Conservation (phyloP, 2,888 invertebrate species). For the Melanotus villosus region DNA sequence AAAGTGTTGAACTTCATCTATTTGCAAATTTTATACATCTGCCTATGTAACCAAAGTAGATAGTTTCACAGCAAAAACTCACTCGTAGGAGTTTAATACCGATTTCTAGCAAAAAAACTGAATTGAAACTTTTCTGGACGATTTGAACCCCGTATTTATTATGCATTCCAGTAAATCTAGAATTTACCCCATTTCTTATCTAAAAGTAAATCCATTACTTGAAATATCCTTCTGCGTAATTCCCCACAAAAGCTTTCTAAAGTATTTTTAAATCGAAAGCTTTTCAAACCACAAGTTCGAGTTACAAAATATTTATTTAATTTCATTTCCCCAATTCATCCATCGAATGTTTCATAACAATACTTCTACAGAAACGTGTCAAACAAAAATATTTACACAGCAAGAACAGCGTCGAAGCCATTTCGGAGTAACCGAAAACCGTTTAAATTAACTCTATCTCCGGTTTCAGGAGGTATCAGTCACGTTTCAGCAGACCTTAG, state of each 20-base stretch:
- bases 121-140: not conserved
- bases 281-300: not conserved
- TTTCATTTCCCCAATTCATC: not conserved
- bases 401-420: constrained; percentile 15
- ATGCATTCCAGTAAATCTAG: not conserved
- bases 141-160: not conserved
- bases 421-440: constrained; percentile 34
- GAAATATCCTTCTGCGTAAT: not conserved
- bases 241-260: constrained; percentile 16
- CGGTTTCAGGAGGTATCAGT: constrained; percentile 41
- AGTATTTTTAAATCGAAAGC: constrained; percentile 17
- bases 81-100: too few species aligned
- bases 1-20: too few species aligned
- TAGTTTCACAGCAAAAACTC: too few species aligned
- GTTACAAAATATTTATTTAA: constrained; percentile 9
- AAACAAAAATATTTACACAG: constrained; percentile 35
- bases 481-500: constrained; percentile 35
- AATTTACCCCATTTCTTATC: not conserved
- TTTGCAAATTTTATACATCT: too few species aligned
- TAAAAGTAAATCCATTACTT: constrained; percentile 6
- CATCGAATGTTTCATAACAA: constrained; percentile 1
- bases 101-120: too few species aligned
- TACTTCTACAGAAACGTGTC: constrained; percentile 15
- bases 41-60: too few species aligned
- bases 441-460: constrained; percentile 42